Percentiles rank a stretch among this genome's conserved stretches.
These are phyloP conservation scores for Oligia strigilis DNA, from an alignment of 2,888 invertebrate species.

Conservation along the genomic window DNA sequence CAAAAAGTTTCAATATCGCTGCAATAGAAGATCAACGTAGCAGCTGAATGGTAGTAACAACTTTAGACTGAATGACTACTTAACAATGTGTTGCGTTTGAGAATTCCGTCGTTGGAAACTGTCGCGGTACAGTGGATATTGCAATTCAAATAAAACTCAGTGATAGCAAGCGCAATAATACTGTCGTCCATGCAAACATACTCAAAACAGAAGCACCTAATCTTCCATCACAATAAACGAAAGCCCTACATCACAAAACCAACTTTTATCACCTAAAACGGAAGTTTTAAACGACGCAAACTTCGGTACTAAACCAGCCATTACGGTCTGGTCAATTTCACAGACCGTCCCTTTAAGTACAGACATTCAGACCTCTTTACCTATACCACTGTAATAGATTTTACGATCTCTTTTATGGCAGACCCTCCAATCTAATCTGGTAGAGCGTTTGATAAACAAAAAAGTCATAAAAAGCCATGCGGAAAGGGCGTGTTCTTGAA, in stretches of 20 bases:
- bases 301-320: conserved; percentile 40
- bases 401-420: conserved; percentile 74
- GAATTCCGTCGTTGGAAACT: not conserved
- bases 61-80: not conserved
- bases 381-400: conserved; percentile 69
- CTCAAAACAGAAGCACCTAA: not conserved
- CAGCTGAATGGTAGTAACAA: not conserved
- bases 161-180: not conserved
- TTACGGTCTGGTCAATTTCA: conserved; percentile 69
- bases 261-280: conserved; percentile 39
- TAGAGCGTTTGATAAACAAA: conserved; percentile 68
- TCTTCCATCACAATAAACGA: conserved; percentile 16
- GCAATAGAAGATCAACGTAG: not conserved
- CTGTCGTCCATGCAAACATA: not conserved
- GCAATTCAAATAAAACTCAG: not conserved
- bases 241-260: not conserved
- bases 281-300: conserved; percentile 38
- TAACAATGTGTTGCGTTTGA: not conserved
- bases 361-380: conserved; percentile 74
- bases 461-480: conserved; percentile 62
- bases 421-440: conserved; percentile 75
- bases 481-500: conserved; percentile 53
- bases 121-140: not conserved
- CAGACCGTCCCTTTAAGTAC: conserved; percentile 73
- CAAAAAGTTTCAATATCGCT: not conserved